Base-by-base conservation (phyloP, 2,113 vertebrate genomes). In the Pelobates fuscus region DNA sequence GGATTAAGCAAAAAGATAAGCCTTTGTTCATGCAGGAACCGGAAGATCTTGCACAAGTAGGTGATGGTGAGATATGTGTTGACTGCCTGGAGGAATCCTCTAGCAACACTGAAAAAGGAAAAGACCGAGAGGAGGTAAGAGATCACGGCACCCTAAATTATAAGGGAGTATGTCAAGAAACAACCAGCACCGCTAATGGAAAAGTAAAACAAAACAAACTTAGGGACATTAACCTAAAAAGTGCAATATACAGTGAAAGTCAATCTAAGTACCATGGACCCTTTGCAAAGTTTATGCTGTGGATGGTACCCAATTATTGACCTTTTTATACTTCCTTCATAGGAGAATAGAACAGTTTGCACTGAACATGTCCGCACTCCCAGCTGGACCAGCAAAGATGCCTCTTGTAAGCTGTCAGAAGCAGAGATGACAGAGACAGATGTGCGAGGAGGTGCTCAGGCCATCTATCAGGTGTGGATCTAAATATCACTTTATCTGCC, bases 11-110 rank as follows among this genome's bases (percentile, higher is more conserved):
- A 83, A 95, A 99, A 78, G 96, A 98, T 78, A 98, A 97, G 70
- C 97, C 97, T 49, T 89, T 96, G 77, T 99, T 99, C 80, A 98
- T 99, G 96, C 94, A 94, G 79, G 97, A 98, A 77, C 92, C 94
- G 49, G 96, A 98, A 61, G 95, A 95, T 82, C 85, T 85, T 80
- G 7, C 88, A 69, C 37, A 86, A 80, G 86, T 86, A 70, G 86
- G 83, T 72, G 85, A 83, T 77, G 83, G 75, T 61, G 82, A 41
- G 82, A 86, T 81, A 70, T 83, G 84, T 84, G 88, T 87, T 79
- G 93, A 93, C 74, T 85, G 37, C 70, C 81, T 81, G 80, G 82
- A 81, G 72, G 91, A 94, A 27, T 91, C 84, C 80, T 86, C 82
- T 69, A 58, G 73, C 41, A 89, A 92, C 72, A 78, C 87, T 76